Conservation (phyloP, 1,140 invertebrate genomes). For the Bombus polaris region DNA sequence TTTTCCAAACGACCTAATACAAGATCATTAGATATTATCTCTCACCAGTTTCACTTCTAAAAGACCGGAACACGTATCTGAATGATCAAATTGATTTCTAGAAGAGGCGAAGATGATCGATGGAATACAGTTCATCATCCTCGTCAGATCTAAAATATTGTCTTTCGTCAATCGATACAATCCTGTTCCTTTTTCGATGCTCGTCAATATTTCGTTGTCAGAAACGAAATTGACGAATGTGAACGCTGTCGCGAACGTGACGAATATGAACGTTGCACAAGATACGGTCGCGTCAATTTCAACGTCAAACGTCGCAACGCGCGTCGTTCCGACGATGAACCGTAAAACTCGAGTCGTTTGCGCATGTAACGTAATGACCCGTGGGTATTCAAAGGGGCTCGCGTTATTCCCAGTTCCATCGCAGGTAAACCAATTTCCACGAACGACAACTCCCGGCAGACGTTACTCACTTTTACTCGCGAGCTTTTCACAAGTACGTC, state of each 20-base stretch:
- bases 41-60: no score
- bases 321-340: neutral
- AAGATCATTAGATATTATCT: no score
- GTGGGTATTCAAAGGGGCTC: conserved; percentile 27
- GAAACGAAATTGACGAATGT: neutral
- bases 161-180: neutral
- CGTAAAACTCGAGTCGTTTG: neutral
- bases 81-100: no score
- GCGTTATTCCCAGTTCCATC: conserved; percentile 41
- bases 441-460: conserved; percentile 20
- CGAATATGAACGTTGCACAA: neutral
- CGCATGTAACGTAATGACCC: conserved; percentile 44
- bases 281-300: neutral
- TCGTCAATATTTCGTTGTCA: neutral
- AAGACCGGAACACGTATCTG: no score
- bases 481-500: neutral
- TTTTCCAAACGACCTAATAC: no score
- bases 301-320: neutral
- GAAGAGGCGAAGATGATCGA: no score
- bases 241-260: neutral
- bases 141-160: no score
- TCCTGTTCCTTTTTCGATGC: neutral
- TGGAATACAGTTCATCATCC: no score
- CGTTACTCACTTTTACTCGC: neutral
- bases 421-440: conserved; percentile 36